phyloP scores from a whole-genome alignment of 2,888 invertebrate species.

The Spilosoma lubricipeda region DNA sequence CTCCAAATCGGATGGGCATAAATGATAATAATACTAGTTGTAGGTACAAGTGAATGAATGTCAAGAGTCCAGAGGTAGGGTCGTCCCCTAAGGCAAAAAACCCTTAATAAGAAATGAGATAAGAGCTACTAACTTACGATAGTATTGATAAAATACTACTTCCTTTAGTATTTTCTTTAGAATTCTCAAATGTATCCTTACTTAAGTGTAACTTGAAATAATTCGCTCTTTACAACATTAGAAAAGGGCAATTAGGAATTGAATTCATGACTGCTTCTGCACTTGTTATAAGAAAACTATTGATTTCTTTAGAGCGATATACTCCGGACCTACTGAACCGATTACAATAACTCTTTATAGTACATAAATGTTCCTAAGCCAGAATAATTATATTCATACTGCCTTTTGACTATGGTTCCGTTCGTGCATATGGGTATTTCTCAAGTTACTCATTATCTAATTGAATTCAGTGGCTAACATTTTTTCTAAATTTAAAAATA shows the following conservation, averaged over 20 bases:
- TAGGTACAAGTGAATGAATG: background rate
- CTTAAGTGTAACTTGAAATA: constrained; percentile 1
- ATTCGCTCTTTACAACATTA: background rate
- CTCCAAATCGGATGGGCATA: background rate
- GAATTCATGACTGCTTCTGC: background rate
- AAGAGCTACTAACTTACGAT: constrained; percentile 4
- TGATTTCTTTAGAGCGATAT: background rate
- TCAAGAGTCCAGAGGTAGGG: constrained; percentile 1
- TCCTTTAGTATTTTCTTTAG: background rate
- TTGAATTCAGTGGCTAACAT: too few species aligned
- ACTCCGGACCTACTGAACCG: background rate
- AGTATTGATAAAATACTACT: background rate
- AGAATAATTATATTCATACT: background rate
- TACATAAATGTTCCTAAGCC: background rate
- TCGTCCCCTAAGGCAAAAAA: constrained; percentile 3
- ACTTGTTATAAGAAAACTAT: background rate
- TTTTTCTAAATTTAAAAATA: too few species aligned
- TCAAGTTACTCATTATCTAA: too few species aligned
- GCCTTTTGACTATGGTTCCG: too few species aligned
- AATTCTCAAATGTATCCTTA: constrained; percentile 9
- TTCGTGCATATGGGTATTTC: too few species aligned
- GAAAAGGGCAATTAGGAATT: constrained; percentile 7
- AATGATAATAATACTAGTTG: constrained; percentile 10
- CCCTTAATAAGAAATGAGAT: constrained; percentile 14
- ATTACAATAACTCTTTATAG: background rate